Percentiles rank a stretch among this genome's conserved stretches.
Conservation (phyloP, 2,113 vertebrate genomes). For the Campylomormyrus tamandua region DNA sequence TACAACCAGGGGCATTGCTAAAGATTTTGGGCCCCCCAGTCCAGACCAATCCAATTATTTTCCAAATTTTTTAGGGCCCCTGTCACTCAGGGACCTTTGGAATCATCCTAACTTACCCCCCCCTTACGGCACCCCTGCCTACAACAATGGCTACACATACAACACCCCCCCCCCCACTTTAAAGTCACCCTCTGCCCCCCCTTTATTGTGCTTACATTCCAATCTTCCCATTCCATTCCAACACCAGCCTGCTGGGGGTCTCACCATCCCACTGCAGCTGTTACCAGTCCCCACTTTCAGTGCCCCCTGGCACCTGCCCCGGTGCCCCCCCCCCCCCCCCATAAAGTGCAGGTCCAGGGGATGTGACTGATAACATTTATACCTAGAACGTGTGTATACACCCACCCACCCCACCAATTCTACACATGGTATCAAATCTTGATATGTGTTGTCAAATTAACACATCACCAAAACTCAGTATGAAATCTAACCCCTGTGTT, state of each 20-base stretch:
- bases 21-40: too few species aligned
- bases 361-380: constrained; percentile 17
- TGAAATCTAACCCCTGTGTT: neutral
- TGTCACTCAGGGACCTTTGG: too few species aligned
- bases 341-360: constrained; percentile 18
- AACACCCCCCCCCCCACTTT: constrained; percentile 41
- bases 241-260: constrained; percentile 34
- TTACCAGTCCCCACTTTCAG: constrained; percentile 39
- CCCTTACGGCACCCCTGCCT: neutral
- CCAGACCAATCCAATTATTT: too few species aligned
- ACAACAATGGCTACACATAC: constrained; percentile 41
- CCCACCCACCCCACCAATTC: neutral
- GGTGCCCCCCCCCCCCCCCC: neutral
- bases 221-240: constrained; percentile 17
- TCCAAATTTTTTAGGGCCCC: too few species aligned
- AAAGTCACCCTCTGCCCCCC: constrained; percentile 47
- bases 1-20: constrained; percentile 11
- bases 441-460: neutral
- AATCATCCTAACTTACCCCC: too few species aligned
- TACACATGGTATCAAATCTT: neutral
- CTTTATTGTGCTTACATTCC: constrained; percentile 45
- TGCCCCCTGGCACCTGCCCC: constrained; percentile 41
- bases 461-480: neutral
- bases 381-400: constrained; percentile 15
- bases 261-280: constrained; percentile 28